Evolutionary conservation across 1,140 invertebrate genomes (phyloP).

Genomic region (Acromyrmex echinatior): DNA sequence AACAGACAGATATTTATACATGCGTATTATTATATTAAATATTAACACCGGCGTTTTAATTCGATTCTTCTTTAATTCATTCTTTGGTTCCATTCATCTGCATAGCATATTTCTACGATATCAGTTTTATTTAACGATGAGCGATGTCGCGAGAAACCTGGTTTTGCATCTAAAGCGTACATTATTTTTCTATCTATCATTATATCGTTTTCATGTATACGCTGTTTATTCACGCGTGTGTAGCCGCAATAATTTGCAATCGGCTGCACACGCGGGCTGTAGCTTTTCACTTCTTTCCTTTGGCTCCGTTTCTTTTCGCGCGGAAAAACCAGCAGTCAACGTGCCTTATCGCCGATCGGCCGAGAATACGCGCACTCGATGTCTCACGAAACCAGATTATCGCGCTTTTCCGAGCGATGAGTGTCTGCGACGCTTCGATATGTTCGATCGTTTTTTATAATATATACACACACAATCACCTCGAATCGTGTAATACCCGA

Average conservation of each 20-base stretch:
- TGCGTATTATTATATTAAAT: neutral
- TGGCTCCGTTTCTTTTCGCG: neutral
- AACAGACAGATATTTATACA: constrained; percentile 11
- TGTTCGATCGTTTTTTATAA: constrained; percentile 14
- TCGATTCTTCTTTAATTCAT: constrained; percentile 13
- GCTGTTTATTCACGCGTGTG: constrained; percentile 19
- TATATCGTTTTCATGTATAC: neutral
- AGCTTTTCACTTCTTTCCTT: constrained; percentile 28
- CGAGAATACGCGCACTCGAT: constrained; percentile 25
- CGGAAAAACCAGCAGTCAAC: constrained; percentile 46
- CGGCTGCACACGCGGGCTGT: constrained; percentile 3
- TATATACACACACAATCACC: neutral
- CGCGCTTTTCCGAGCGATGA: constrained; percentile 58
- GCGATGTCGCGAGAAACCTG: neutral
- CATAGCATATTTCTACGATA: neutral
- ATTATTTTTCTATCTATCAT: constrained; percentile 9
- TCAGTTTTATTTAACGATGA: constrained; percentile 1
- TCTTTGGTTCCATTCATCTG: constrained; percentile 2
- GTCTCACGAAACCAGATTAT: constrained; percentile 50
- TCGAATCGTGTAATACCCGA: constrained; percentile 10
- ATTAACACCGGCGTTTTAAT: neutral
- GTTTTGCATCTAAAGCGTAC: neutral
- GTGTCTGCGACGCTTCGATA: constrained; percentile 38
- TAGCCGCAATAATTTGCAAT: constrained; percentile 22
- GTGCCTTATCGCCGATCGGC: constrained; percentile 26